Evolutionary conservation across 92 coral and sea anemone species (phyloP).

Genomic region (Chrysogorgia sp.): DNA sequence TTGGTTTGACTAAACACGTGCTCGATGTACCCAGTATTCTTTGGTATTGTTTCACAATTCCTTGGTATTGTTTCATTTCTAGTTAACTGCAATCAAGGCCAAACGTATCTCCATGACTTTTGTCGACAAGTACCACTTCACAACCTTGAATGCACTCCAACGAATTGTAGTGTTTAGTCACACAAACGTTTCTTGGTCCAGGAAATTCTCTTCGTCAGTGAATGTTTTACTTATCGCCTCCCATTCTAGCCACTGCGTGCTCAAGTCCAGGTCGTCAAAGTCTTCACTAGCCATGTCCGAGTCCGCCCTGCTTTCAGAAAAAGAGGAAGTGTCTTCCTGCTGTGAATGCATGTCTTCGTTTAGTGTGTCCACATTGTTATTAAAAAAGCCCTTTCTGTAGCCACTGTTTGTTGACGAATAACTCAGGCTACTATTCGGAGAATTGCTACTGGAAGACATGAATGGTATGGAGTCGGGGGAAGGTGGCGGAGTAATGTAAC

Average conservation of each 20-base stretch:
- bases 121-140: no score
- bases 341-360: background rate
- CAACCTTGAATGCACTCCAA: no score
- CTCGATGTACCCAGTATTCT: no score
- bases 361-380: background rate
- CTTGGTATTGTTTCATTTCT: no score
- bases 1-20: no score
- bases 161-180: background rate
- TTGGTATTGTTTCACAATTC: no score
- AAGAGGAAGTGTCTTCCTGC: conserved; percentile 20
- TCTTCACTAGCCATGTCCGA: conserved; percentile 35
- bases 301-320: conserved; percentile 35
- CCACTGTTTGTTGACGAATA: conserved; percentile 6
- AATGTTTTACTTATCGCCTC: conserved; percentile 34
- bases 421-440: conserved; percentile 25
- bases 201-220: conserved; percentile 12
- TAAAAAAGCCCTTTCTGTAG: background rate
- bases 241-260: conserved; percentile 40
- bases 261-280: conserved; percentile 34
- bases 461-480: conserved; percentile 7
- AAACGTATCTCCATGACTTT: no score
- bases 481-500: conserved; percentile 4
- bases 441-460: conserved; percentile 18
- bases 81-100: no score
- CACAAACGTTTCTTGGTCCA: conserved; percentile 41